Base-by-base conservation (phyloP, 1,140 invertebrate species). In the Andrena cerasifolii region DNA sequence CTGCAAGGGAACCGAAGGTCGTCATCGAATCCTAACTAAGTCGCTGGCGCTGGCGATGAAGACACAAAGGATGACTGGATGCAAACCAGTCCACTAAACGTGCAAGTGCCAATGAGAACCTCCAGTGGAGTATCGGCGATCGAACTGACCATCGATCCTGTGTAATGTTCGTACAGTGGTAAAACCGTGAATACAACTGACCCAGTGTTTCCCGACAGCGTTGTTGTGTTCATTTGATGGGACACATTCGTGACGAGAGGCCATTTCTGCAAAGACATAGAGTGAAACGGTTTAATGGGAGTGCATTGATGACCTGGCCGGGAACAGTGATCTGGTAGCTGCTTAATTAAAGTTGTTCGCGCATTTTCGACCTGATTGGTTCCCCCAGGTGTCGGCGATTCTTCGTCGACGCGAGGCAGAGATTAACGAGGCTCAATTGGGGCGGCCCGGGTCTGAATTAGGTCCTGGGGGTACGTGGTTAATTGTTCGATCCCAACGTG, bases 301-400 rank as follows among this genome's bases (percentile, higher is more conserved):
- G 71, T 65, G 59, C 40, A 28, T 21, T 4, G 16, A n/a, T 53
- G 31, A 49, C 16, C 31, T 26, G 21, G 16, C 18, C 18, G 10
- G 4, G 16, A 21, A 7, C 59, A 63, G 31, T 3, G 18, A 33
- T 7, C 47, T n/a, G 5, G 49, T 3, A 16, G 24, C 18, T 2
- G 47, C 36, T 74, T 54, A 36, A 74, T 74, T 45, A 66, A 74
- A 74, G 7, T 26, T 12, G 58, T 4, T 28, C 59, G 71, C n/a
- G 0, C 21, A 16, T 47, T 65, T 66, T 66, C 26, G 61, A 8
- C 6, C 24, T 24, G 33, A 74, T 74, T 66, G 14, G 21, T 54
- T n/a, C 18, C 6, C 3, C 10, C 7, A n/a, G 71, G 71, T 24
- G 31, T 62, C 56, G 31, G 62, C 56, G 31, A 62, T 72, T 63